Base-by-base conservation (phyloP, 1,140 invertebrate species). In the Cheumatopsyche charites region DNA sequence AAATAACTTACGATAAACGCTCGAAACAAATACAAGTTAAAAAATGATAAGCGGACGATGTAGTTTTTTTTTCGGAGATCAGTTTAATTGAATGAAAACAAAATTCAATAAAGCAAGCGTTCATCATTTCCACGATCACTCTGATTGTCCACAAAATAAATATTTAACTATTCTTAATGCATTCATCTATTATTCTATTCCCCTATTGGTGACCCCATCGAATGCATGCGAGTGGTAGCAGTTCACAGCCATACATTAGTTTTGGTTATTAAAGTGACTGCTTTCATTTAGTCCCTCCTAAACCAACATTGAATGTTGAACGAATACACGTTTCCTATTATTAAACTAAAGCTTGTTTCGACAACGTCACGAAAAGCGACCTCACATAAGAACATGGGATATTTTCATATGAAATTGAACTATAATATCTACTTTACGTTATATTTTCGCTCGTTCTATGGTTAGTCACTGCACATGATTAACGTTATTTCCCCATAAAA, bases 201-300 rank as follows among this genome's bases (percentile, higher is more conserved):
- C 66, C 66, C 66, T 41, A 45, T 23, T 21, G 21, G 42, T 45
- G 25, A 36, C 23, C 66, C 66, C 23, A 19, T 12, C 55, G 19
- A 58, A 23, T 26, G 1, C 21, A 17, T 43, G 15, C 65, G 9
- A 36, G 43, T 65, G 42, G 36, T 43, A 43, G 62, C 19, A 25
- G 63, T 43, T 66, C 63, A 23, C 63, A 41, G 66, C 12, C 41
- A 29, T 23, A 42, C 66, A 68, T 68, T 68, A 68, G 21, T 19
- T 45, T 55, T 45, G 66, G 45, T 68, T 68, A 68, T 68, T 68
- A 68, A 67, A 68, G 21, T 45, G 66, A 52, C 66, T 68, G 49
- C 47, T 45, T 23, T 68, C 42, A 17, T 49, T 23, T 29, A 36
- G 47, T 68, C 66, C 66, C 42, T 68, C 66, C 23, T 47, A 45